Evolutionary conservation across 2,797 vertebrate genomes (phyloP), one percentile per base, ranked within the genome.

Genomic region (Macroramphosus scolopax): DNA sequence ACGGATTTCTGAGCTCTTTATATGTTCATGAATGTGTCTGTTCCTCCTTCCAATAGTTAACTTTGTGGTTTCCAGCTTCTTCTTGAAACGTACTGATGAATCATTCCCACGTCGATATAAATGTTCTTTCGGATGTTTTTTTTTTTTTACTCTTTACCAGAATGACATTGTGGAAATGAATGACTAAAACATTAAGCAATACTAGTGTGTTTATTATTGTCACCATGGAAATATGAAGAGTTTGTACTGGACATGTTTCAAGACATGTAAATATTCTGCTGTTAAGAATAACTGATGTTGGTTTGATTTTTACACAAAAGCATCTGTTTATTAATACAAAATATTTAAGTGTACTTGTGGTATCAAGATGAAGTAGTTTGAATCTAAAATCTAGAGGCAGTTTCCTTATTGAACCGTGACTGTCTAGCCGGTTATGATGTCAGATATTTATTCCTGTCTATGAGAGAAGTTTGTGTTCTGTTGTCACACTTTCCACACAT

Each of bases 151-250:
- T n/a, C n/a, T n/a, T n/a, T n/a, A n/a, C n/a, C n/a, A n/a, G n/a
- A n/a, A n/a, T 31, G 3, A 48, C 18, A 48, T 39, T 32, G 37
- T 9, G 25, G 3, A 49, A 47, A 57, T 16, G 6, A 29, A 53
- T 33, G 32, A 26, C 33, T 29, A 33, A 50, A 1, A 16, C n/a
- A 30, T 68, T 26, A 39, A 18, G 30, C 37, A 69, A 57, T n/a
- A 29, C 8, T 1, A n/a, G 26, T 17, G 33, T 37, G 39, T 47
- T 26, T 64, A 55, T 64, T 46, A 11, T 1, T 43, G 8, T 56
- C 22, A 31, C 46, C 32, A 56, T 60, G 43, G 61, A 47, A 37
- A 52, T 48, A 2, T 25, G 24, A 31, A 29, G n/a, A 31, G 3
- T 5, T 26, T 22, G 20, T 22, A 22, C 13, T 7, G 33, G 36